Base-by-base conservation (phyloP, 1,140 invertebrate genomes). In the Cydia splendana region DNA sequence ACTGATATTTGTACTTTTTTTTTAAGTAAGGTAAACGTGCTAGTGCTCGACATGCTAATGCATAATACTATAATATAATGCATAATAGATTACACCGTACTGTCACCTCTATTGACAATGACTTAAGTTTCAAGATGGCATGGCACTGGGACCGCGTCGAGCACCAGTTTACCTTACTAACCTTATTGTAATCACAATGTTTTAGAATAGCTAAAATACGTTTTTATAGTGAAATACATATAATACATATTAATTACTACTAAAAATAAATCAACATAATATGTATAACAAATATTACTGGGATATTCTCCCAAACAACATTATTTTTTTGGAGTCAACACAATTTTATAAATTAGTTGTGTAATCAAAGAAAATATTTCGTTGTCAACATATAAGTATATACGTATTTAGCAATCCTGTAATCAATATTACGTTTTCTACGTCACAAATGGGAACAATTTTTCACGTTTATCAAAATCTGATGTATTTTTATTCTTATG, bases 401-500 rank as follows among this genome's bases (percentile, higher is more conserved):
- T 24, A 24, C 24, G 24, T 24, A 24, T 24, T 24, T 42, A 9
- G 38, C 38, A 42, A 42, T 42, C 13, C 15, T 51, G 48, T 51
- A 5, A 15, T 13, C 15, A 51, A 51, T 15, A 13, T 51, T n/a
- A 51, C 13, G 13, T 51, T 51, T 51, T 15, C 15, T 51, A 13
- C 13, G 48, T 51, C 48, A 4, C 48, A 51, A 15, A 15, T 51
- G 48, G 28, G 45, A 51, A 30, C 67, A 20, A 28, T 28, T 71
- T 76, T 30, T 76, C 28, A 13, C 18, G 20, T 69, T 24, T 73
- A 9, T 42, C 38, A 20, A 53, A 76, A 38, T 73, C 20, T 24
- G 20, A 76, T 74, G 24, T 74, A 20, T 73, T 57, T 45, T 76
- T 69, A 75, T 62, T 65, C 4, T 73, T 73, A 75, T 78, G 73